A percentile compares a stretch with the other conserved stretches of the same genome.
Evolutionary conservation across 1,140 invertebrate species (phyloP).

Genomic region (Linepithema humile): DNA sequence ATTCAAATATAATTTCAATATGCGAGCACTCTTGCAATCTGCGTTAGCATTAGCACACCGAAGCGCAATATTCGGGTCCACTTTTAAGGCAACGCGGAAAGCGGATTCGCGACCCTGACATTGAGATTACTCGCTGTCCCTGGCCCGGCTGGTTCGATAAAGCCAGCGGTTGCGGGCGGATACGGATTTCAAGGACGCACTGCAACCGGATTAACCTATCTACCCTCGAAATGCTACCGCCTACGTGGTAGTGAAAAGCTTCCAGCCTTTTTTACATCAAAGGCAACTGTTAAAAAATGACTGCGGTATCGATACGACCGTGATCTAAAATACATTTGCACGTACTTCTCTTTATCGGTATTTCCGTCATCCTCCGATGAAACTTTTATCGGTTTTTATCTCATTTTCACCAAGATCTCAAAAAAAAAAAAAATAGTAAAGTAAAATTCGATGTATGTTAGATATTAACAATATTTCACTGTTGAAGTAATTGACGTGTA

Average conservation of each 20-base stretch:
- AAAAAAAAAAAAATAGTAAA: background rate
- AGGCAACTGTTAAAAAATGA: background rate
- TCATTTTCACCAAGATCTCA: background rate
- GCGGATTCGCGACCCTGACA: constrained; percentile 76
- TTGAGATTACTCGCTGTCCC: constrained; percentile 76
- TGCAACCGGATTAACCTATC: constrained; percentile 65
- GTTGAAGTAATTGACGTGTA: background rate
- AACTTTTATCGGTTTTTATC: too few relatives aligned
- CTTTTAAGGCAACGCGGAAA: background rate
- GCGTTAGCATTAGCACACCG: background rate
- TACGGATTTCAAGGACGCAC: constrained; percentile 69
- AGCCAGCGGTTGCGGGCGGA: constrained; percentile 69
- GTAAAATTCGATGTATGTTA: background rate
- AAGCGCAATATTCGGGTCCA: background rate
- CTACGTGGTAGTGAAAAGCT: background rate
- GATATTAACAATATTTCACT: background rate
- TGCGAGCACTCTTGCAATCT: background rate
- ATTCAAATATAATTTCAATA: background rate
- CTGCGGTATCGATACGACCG: background rate
- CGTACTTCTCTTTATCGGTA: background rate
- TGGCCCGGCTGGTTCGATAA: constrained; percentile 79
- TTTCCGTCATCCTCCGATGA: too few relatives aligned
- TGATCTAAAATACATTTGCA: background rate
- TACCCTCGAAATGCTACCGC: constrained; percentile 41
- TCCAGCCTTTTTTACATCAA: background rate